These are phyloP conservation scores for Yponomeuta sedellus DNA, from an alignment of 2,888 invertebrate species.

Conservation along the genomic window DNA sequence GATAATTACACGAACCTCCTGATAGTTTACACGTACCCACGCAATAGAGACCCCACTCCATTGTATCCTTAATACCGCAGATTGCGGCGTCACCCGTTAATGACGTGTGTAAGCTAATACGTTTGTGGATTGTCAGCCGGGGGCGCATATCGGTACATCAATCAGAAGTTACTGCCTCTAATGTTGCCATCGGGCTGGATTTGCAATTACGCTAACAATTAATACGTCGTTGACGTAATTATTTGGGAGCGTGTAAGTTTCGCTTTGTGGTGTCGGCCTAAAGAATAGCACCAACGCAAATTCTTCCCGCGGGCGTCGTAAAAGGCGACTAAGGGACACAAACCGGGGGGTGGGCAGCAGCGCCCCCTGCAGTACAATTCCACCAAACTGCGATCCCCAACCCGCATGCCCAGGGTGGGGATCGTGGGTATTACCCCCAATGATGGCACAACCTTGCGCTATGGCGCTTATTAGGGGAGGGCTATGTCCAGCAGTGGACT, in stretches of 20 bases:
- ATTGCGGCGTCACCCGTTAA: constrained; percentile 13
- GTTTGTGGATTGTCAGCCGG: constrained; percentile 16
- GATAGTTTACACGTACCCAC: not conserved
- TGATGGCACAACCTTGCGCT: too few relatives aligned
- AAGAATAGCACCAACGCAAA: too few relatives aligned
- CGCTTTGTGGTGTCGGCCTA: too few relatives aligned
- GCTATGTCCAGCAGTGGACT: too few relatives aligned
- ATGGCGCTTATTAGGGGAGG: too few relatives aligned
- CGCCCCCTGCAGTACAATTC: too few relatives aligned
- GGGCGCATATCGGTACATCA: constrained; percentile 13
- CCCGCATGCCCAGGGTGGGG: too few relatives aligned
- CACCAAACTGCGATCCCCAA: too few relatives aligned
- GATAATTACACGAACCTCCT: not conserved
- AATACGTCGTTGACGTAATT: constrained; percentile 8
- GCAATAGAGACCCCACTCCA: not conserved
- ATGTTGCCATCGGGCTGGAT: constrained; percentile 2
- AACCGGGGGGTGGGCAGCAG: too few relatives aligned
- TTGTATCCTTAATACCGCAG: constrained; percentile 2
- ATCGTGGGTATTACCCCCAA: too few relatives aligned
- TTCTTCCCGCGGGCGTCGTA: too few relatives aligned
- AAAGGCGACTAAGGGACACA: too few relatives aligned
- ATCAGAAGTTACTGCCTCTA: constrained; percentile 9
- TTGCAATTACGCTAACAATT: constrained; percentile 13
- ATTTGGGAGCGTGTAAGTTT: not conserved
- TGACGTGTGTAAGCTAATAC: constrained; percentile 21